Evolutionary conservation across 2,113 vertebrate species (phyloP), one percentile per base, ranked within the genome.

Genomic region (Phyllostomus discolor): DNA sequence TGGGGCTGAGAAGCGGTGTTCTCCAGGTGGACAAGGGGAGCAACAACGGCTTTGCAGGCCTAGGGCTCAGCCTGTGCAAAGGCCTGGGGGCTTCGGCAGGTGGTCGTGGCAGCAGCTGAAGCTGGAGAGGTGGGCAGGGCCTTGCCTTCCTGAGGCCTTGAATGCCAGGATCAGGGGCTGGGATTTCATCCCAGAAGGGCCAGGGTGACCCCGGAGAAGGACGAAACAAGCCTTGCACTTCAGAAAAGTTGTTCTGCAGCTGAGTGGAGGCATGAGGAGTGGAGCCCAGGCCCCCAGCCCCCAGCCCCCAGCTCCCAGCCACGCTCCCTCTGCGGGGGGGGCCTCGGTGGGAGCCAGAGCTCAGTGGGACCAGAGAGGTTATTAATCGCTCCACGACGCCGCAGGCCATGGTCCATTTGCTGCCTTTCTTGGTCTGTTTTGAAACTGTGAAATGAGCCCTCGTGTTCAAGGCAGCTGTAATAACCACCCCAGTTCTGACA

Each of bases 391-490:
- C 62, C 57, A 48, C 26, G 6, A 46, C 3, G 35, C 82, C 12
- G n/a, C 41, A 64, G 97, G 98, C 91, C 79, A 82, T 41, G 97
- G 98, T 92, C 97, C 98, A 82, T 98, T 98, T 97, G 88, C 91
- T 97, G 97, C 96, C 96, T 97, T 97, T 91, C 94, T 96, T 48
- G 69, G 96, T 98, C 97, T 98, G 97, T 98, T 98, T 98, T 97
- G 98, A 98, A 98, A 98, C 98, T 97, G 98, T 97, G 98, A 98
- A 98, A 98, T 98, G 97, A 98, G 97, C 96, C 93, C 14, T 62
- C 41, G 96, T 97, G 98, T 98, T 98, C 96, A 97, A 98, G 98
- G 93, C 96, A 19, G 95, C 86, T 84, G 69, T 97, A 98, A 98
- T 98, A 98, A 98, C 97, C 96, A 91, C 88, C 96, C 97, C 9